Conservation (phyloP, 2,888 invertebrate genomes). For the Epistrophe grossulariae region DNA sequence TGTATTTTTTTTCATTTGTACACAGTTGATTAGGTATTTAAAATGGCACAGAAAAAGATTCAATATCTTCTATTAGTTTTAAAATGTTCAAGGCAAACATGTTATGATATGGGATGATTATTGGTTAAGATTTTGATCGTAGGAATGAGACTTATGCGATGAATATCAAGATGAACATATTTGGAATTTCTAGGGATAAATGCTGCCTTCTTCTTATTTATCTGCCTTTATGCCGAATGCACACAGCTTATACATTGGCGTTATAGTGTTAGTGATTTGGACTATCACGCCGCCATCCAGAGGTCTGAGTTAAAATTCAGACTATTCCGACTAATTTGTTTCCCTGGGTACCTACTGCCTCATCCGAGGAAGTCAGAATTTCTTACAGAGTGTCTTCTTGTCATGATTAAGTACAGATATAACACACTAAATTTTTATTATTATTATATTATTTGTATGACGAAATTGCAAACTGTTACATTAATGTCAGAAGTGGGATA, state of each 20-base stretch:
- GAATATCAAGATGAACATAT: too few species aligned
- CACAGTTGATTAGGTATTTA: slow-evolving; percentile 52
- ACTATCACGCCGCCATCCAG: too few species aligned
- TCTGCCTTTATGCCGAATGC: not conserved
- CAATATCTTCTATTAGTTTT: not conserved
- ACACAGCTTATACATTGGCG: too few species aligned
- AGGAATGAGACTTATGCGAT: not conserved
- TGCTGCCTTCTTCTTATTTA: not conserved
- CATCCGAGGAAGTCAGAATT: too few species aligned
- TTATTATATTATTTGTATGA: too few species aligned
- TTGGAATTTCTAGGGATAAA: not conserved
- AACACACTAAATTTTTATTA: too few species aligned
- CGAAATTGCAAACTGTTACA: not conserved
- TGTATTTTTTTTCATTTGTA: not conserved
- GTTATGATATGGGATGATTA: slow-evolving; percentile 1
- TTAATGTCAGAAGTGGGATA: not conserved
- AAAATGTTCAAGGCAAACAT: not conserved
- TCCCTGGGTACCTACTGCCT: too few species aligned
- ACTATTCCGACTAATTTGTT: too few species aligned
- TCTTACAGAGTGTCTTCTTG: too few species aligned
- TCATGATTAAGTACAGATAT: too few species aligned
- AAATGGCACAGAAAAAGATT: slow-evolving; percentile 8
- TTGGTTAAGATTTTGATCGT: slow-evolving; percentile 18
- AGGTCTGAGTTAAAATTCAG: too few species aligned
- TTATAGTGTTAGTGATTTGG: too few species aligned